These are phyloP conservation scores for Pollenia angustigena DNA, from an alignment of 2,888 invertebrate genomes.

Conservation along the genomic window DNA sequence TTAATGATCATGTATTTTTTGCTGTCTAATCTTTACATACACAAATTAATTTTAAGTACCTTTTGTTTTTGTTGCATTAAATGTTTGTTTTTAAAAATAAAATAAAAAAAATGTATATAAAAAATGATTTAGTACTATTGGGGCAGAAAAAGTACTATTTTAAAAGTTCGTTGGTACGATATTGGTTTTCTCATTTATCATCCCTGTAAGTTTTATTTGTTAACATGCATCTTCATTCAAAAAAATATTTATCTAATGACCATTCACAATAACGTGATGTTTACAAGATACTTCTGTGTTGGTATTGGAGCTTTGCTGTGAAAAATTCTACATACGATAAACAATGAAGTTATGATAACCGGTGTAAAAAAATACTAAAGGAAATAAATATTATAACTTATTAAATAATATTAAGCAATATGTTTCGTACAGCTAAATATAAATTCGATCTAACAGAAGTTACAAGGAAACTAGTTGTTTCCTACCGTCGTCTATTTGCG, in stretches of 20 bases:
- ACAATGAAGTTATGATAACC: constrained; percentile 70
- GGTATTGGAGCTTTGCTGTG: constrained; percentile 16
- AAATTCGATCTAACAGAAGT: constrained; percentile 83
- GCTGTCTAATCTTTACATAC: no score
- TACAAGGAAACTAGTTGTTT: constrained; percentile 80
- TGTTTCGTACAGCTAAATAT: constrained; percentile 82
- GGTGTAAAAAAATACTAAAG: constrained; percentile 28
- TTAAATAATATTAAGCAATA: constrained; percentile 74
- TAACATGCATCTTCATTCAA: constrained; percentile 24
- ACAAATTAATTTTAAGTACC: no score
- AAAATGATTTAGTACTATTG: no score
- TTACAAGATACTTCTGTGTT: constrained; percentile 1
- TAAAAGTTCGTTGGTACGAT: no score
- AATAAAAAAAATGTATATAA: no score
- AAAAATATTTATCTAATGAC: background rate
- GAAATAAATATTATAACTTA: constrained; percentile 29
- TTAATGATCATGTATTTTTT: no score
- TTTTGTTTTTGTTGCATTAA: no score
- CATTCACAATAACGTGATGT: constrained; percentile 51
- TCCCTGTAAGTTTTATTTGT: no score
- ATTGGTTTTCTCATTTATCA: no score
- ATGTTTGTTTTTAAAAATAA: no score
- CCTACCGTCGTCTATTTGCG: constrained; percentile 83
- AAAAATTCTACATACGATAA: constrained; percentile 40
- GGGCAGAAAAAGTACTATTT: no score